Percentiles rank a stretch among this genome's conserved stretches.
phyloP scores from a whole-genome alignment of 2,113 vertebrate species.

The Xyrauchen texanus region DNA sequence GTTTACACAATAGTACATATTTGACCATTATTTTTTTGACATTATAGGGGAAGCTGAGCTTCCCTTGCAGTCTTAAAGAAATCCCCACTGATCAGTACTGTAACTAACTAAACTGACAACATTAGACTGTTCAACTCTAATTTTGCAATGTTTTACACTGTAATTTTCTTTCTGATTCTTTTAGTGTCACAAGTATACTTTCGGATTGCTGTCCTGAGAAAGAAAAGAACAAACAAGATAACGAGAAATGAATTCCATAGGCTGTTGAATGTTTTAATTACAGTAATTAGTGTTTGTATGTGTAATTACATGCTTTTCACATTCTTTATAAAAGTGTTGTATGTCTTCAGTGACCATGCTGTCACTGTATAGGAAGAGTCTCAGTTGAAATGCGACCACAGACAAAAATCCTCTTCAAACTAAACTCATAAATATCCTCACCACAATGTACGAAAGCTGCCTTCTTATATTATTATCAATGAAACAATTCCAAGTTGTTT shows the following conservation, averaged over 20 bases:
- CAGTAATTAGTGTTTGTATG: slow-evolving; percentile 65
- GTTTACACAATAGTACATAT: too few species aligned
- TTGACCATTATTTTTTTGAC: too few species aligned
- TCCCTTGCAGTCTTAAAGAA: too few species aligned
- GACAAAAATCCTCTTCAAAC: slow-evolving; percentile 64
- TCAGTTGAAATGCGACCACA: slow-evolving; percentile 52
- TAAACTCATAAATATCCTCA: slow-evolving; percentile 70
- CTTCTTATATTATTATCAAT: slow-evolving; percentile 61
- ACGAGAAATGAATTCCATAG: slow-evolving; percentile 59
- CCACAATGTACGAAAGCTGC: slow-evolving; percentile 53
- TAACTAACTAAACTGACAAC: too few species aligned
- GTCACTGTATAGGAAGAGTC: slow-evolving; percentile 65
- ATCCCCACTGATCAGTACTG: too few species aligned
- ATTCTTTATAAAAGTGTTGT: slow-evolving; percentile 63
- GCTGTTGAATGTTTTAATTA: slow-evolving; percentile 74
- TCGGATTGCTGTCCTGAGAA: slow-evolving; percentile 33
- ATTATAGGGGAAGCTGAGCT: too few species aligned
- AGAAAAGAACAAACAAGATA: slow-evolving; percentile 52
- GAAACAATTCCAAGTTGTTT: slow-evolving; percentile 58
- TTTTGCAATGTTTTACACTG: not conserved
- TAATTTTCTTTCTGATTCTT: not conserved
- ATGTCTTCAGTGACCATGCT: slow-evolving; percentile 56
- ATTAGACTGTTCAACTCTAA: not conserved
- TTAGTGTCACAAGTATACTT: not conserved
- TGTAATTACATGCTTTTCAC: slow-evolving; percentile 67